Evolutionary conservation across 2,797 vertebrate species (phyloP).

Genomic region (Sebastes nivosus): DNA sequence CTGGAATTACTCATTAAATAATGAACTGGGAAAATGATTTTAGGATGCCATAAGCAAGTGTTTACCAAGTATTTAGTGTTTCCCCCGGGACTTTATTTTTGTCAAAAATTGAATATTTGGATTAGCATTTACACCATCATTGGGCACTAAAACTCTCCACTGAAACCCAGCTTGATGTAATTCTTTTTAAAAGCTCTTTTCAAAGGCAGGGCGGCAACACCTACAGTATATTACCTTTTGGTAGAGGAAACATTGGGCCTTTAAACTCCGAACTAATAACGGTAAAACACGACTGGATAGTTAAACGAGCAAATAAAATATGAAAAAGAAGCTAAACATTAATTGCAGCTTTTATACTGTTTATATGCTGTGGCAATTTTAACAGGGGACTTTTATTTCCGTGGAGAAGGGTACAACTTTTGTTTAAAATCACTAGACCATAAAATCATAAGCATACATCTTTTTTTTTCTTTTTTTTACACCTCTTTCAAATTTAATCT

Average conservation of each 20-base stretch:
- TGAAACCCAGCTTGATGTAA: not conserved
- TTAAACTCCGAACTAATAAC: constrained; percentile 44
- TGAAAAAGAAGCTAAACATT: constrained; percentile 39
- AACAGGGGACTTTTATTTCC: constrained; percentile 1
- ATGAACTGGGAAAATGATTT: not conserved
- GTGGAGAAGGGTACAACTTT: not conserved
- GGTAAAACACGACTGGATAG: constrained; percentile 35
- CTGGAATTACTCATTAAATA: not conserved
- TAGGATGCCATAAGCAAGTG: not conserved
- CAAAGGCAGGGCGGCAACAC: constrained; percentile 5
- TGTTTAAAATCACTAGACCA: constrained; percentile 17
- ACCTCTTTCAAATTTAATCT: not conserved
- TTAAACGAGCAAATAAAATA: constrained; percentile 48
- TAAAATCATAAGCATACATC: constrained; percentile 1
- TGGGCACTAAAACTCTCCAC: not conserved
- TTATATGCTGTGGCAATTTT: constrained; percentile 34
- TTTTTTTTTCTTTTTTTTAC: not conserved
- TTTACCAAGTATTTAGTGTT: not conserved
- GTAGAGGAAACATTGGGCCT: constrained; percentile 37
- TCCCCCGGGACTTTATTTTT: not conserved
- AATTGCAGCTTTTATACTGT: constrained; percentile 41
- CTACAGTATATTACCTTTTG: not conserved
- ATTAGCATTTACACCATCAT: not conserved
- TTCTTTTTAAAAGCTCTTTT: constrained; percentile 26
- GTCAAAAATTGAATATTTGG: not conserved